A percentile compares a stretch with the other conserved stretches of the same genome.
Evolutionary conservation across 2,888 invertebrate genomes (phyloP).

Genomic region (Aleiodes alternator): DNA sequence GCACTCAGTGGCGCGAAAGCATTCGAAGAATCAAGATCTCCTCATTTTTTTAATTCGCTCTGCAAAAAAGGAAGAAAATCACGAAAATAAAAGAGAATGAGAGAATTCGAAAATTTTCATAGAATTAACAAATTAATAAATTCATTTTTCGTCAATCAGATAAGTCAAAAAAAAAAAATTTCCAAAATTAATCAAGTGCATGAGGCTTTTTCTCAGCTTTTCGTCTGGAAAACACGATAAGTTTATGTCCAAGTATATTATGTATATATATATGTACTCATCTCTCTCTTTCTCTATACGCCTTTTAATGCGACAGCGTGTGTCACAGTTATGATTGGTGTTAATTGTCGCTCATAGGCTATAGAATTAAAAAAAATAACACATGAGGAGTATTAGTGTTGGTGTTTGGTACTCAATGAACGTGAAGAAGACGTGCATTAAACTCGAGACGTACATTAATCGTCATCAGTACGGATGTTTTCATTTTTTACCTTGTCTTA

Average conservation of each 20-base stretch:
- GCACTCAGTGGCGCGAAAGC: constrained; percentile 45
- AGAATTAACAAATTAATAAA: too few species aligned
- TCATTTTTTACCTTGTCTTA: neutral
- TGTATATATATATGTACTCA: too few species aligned
- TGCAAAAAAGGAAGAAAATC: too few species aligned
- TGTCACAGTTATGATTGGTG: constrained; percentile 54
- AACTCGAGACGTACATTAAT: constrained; percentile 23
- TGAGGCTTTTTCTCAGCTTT: too few species aligned
- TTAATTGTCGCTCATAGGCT: constrained; percentile 51
- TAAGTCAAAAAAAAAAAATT: too few species aligned
- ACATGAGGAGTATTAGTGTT: constrained; percentile 52
- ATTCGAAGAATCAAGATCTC: neutral
- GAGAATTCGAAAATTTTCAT: too few species aligned
- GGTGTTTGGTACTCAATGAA: constrained; percentile 51
- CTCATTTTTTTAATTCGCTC: neutral
- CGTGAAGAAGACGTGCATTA: constrained; percentile 44
- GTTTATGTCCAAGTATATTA: too few species aligned
- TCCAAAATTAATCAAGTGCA: too few species aligned
- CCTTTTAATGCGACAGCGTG: neutral
- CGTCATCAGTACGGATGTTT: neutral
- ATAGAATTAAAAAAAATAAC: constrained; percentile 39
- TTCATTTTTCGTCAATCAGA: too few species aligned
- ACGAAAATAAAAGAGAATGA: too few species aligned
- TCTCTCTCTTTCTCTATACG: too few species aligned
- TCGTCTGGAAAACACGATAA: too few species aligned